Base-by-base conservation (phyloP, 2,888 invertebrate genomes). In the Alloscopus bannaensis region DNA sequence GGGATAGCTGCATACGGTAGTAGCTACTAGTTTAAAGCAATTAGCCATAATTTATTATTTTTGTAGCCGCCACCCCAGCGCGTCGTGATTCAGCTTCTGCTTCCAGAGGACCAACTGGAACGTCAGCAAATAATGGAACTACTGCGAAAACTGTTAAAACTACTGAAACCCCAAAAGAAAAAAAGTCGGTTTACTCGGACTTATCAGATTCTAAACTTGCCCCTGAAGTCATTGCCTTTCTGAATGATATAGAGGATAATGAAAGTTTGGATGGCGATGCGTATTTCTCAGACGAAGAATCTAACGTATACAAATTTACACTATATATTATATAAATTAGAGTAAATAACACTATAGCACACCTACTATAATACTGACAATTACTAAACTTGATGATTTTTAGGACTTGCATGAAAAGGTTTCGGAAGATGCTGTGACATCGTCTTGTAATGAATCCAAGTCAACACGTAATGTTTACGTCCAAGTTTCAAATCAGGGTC, bases 381-480 rank as follows among this genome's bases (percentile, higher is more conserved):
- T n/a, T n/a, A n/a, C n/a, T n/a, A n/a, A n/a, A n/a, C n/a, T 45
- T 31, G 28, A n/a, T 77, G 24, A 36, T 47, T 77, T 75, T 22
- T 40, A 84, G 83, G 83, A 83, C 36, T 66, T 62, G 28, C 84
- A 83, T 18, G 86, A 86, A 57, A 85, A 84, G 75, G 84, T 83
- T 31, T 84, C 84, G 3, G 90, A 90, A 82, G 90, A 90, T 82
- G 90, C 90, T 86, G 90, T 90, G 2, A 90, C 90, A n/a, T 90
- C 90, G 1, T 90, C 90, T 66, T 88, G 88, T 76, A 90, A 89
- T 84, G 90, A 90, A 84, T 89, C 89, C 86, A 91, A 87, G 87
- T 89, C 78, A 86, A 90, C 77, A 16, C 72, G 84, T 16, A 85
- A 73, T 59, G 83, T 76, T 11, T 83, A 85, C 42, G 79, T 82